Evolutionary conservation across 2,113 vertebrate species (phyloP), one percentile per base, ranked within the genome.

Genomic region (Microcebus murinus): DNA sequence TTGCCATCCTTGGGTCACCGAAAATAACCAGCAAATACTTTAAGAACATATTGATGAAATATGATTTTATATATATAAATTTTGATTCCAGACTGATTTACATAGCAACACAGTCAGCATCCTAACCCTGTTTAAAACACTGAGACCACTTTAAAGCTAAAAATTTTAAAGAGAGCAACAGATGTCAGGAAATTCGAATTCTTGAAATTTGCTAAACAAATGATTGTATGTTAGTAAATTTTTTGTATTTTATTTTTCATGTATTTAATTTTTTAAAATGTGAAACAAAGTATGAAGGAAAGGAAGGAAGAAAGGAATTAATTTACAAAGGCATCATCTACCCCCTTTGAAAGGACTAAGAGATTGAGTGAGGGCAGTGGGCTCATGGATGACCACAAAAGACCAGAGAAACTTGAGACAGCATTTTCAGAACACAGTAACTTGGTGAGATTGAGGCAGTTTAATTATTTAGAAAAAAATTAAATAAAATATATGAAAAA

Each of bases 221-320:
- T 79, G 23, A 82, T 31, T 73, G 4, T 48, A 34, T 63, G 31
- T n/a, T 48, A 82, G n/a, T 21, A 48, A 6, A 6, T 48, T 71
- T 96, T 79, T 79, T 45, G 29, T 15, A 76, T 61, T 91, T 80
- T 42, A 82, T 87, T 87, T 86, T 76, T 71, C 52, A 80, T 31
- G 4, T 20, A 31, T 50, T 93, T 77, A 21, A 61, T 80, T 91
- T 87, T 95, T 39, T 1, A 48, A 76, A 42, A 86, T 25, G 21
- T 42, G 15, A 25, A 74, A 82, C 12, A 57, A 65, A 31, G 29
- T 31, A 65, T 13, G 11, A 65, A 65, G 63, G 63, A 67, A 67
- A 65, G 63, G 12, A 65, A 65, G 61, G 27, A 65, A 67, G 63
- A 14, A 67, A 63, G 27, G 12, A 63, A 63, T 74, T 57, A 71